Evolutionary conservation across 2,888 invertebrate species (phyloP), one percentile per base, ranked within the genome.

Genomic region (Thymelicus acteon): DNA sequence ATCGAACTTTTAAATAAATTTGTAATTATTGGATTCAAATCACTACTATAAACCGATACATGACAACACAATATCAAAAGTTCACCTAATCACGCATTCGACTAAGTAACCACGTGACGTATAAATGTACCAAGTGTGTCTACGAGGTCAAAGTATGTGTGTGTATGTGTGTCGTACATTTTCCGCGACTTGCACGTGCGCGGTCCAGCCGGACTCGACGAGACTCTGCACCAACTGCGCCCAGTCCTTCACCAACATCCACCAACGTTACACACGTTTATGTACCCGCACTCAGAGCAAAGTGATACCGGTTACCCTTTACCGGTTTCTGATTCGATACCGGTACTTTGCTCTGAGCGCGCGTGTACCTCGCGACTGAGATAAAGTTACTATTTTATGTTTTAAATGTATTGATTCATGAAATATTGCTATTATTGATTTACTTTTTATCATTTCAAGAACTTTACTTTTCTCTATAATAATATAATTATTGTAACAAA

Each of bases 211-310:
- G 85, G 96, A 96, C 94, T 97, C 97, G 95, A 97, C 96, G 92
- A 97, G 96, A 93, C 96, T 96, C 95, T 97, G 96, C 94, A 97
- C 96, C 95, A 97, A 94, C 95, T 97, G 96, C 95, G 96, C 96
- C 97, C 97, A 97, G 95, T 97, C 97, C 97, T 97, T 94, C 84
- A 86, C 85, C 89, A 90, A 91, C 91, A 91, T 89, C 91, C 89
- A 91, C 88, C 88, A 87, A 91, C 84, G 88, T 91, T 89, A 91
- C 86, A 89, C 82, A 85, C 82, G 82, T 82, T 80, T 83, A 85
- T 79, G 77, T 76, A 54, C 54, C 12, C 24, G 4, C 54, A 12
- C 54, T 24, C 54, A 54, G 31, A 31, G 31, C 24, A 54, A 24
- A 54, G 54, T 54, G 24, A 54, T 8, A 19, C 7, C 15, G 31